phyloP scores from a whole-genome alignment of 2,797 vertebrate species.

The Brachyalestes nurse region DNA sequence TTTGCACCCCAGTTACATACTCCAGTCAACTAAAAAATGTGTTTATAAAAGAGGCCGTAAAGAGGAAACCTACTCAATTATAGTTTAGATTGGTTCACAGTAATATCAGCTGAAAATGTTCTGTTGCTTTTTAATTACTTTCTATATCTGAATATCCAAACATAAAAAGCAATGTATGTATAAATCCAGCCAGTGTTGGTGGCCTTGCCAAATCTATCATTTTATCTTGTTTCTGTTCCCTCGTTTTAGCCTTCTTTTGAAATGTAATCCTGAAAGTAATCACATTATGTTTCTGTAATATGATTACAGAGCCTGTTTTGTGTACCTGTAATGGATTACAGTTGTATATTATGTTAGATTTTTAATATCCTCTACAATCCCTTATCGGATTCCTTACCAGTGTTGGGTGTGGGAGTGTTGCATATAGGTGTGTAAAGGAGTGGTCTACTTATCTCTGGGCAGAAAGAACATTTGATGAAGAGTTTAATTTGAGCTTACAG shows the following conservation, averaged over 20 bases:
- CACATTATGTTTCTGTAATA: not conserved
- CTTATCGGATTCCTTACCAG: not conserved
- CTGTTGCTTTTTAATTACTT: slow-evolving; percentile 33
- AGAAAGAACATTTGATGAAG: slow-evolving; percentile 76
- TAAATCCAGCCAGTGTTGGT: not conserved
- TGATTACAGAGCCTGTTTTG: not conserved
- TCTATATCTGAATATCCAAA: slow-evolving; percentile 5
- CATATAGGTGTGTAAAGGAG: slow-evolving; percentile 26
- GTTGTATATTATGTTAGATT: not conserved
- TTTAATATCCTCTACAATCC: not conserved
- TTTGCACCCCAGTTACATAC: no score
- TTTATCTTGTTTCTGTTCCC: not conserved
- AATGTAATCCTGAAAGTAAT: not conserved
- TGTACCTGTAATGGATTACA: not conserved
- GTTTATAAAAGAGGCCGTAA: no score
- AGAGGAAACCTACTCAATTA: no score
- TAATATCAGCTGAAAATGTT: slow-evolving; percentile 21
- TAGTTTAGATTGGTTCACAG: not conserved
- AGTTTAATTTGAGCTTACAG: slow-evolving; percentile 75
- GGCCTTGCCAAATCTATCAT: no score
- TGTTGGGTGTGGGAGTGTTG: slow-evolving; percentile 16
- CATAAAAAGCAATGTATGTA: not conserved
- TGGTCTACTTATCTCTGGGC: slow-evolving; percentile 52
- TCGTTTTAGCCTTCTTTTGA: not conserved
- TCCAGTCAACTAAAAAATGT: no score